Conservation (phyloP, 2,113 vertebrate species). For the Agapornis roseicollis region DNA sequence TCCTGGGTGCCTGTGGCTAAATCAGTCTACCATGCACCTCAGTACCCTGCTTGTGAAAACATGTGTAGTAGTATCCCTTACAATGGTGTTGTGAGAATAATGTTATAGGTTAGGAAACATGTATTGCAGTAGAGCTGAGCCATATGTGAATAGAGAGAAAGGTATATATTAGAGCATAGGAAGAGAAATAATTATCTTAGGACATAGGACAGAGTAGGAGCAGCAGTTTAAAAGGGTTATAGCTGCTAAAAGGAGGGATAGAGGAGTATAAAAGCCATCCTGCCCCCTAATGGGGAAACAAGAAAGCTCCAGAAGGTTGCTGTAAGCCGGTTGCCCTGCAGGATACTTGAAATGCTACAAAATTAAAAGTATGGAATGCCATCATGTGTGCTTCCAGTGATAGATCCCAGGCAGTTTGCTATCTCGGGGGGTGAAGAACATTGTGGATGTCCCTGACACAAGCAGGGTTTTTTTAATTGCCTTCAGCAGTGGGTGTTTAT, state of each 20-base stretch:
- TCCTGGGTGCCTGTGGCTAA: background rate
- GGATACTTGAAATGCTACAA: background rate
- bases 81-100: background rate
- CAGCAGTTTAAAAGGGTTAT: background rate
- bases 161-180: fast-evolving
- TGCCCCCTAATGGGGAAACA: background rate
- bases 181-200: background rate
- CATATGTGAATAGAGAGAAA: background rate
- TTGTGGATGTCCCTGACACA: background rate
- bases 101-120: background rate
- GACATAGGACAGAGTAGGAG: background rate
- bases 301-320: background rate
- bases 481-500: background rate
- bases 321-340: background rate
- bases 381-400: fast-evolving
- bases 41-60: background rate
- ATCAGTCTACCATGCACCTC: background rate
- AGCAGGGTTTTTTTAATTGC: background rate
- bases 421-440: background rate
- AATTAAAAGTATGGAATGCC: fast-evolving
- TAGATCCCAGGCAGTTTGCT: background rate
- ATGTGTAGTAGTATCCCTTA: background rate
- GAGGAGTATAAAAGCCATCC: background rate
- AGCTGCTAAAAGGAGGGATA: background rate
- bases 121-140: background rate